Base-by-base conservation (phyloP, 2,888 invertebrate genomes). In the Abrostola triplasia region DNA sequence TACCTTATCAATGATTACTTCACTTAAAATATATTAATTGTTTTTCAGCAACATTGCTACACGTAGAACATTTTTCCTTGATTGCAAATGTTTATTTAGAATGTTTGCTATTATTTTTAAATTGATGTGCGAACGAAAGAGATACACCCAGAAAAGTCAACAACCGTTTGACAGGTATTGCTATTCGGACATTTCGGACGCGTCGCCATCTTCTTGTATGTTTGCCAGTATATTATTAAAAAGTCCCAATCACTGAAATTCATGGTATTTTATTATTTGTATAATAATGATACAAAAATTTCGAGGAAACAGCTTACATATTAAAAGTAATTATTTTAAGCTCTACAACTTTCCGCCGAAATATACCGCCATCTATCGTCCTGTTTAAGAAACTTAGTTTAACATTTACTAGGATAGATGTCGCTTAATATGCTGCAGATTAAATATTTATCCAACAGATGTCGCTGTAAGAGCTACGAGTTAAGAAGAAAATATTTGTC, bases 111-210 rank as follows among this genome's bases (percentile, higher is more conserved):
- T 63, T 67, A 66, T 53, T 59, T 56, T 70, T 67, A 63, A 65
- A 64, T 53, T 59, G 42, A 68, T 59, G 61, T 47, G 65, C 51
- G 70, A 67, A 73, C 76, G 76, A 78, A 77, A 68, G 73, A 79
- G 81, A 76, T 65, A 83, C 84, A 85, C 80, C 81, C 82, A 50
- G 77, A 81, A 81, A 83, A 92, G 93, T 92, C 93, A 92, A 92
- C 91, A 93, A 92, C 92, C 93, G 92, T 87, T 92, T 93, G 92
- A 92, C 92, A 89, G 84, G 37, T 73, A 65, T 73, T 80, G 77
- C 70, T 70, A 79, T 71, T 73, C 69, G 44, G 80, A 84, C 74
- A 84, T 81, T 71, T 73, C 69, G 44, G 80, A 84, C 74, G 84
- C 81, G 82, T 82, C 87, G 88, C 90, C 88, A 88, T 90, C 73